phyloP scores from a whole-genome alignment of 1,140 invertebrate genomes.

The Sycobia sp. region DNA sequence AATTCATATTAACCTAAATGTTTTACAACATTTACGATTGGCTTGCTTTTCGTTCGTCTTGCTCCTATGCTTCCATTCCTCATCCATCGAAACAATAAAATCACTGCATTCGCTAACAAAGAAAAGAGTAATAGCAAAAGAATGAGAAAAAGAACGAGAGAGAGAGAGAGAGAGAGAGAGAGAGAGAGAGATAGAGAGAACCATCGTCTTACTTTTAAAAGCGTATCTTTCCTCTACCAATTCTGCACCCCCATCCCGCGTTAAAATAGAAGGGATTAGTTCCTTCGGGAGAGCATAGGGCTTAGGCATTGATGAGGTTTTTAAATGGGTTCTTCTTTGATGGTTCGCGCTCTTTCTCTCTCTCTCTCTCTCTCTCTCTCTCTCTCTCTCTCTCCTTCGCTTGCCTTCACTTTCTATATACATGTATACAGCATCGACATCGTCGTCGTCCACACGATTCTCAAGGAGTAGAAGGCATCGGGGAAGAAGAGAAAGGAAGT shows the following conservation, averaged over 20 bases:
- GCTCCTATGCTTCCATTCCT: too few species aligned
- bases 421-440: too few species aligned
- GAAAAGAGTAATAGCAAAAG: conserved; percentile 37
- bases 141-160: conserved; percentile 39
- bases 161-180: conserved; percentile 42
- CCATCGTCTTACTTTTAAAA: conserved; percentile 61
- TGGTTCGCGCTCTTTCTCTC: conserved; percentile 37
- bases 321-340: conserved; percentile 65
- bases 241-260: conserved; percentile 41
- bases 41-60: too few species aligned
- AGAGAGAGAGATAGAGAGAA: conserved; percentile 35
- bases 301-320: conserved; percentile 65
- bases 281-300: conserved; percentile 58
- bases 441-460: too few species aligned
- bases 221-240: conserved; percentile 42
- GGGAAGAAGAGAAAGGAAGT: too few species aligned
- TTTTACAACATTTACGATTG: too few species aligned
- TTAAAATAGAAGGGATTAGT: conserved; percentile 64
- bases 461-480: too few species aligned
- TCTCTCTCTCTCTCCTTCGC: conserved; percentile 2
- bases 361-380: conserved; percentile 3
- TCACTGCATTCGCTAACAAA: conserved; percentile 60
- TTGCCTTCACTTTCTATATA: too few species aligned
- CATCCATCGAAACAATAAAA: conserved; percentile 57
- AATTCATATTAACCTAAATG: too few species aligned